Base-by-base conservation (phyloP, 1,140 invertebrate genomes). In the Cotesia typhae region DNA sequence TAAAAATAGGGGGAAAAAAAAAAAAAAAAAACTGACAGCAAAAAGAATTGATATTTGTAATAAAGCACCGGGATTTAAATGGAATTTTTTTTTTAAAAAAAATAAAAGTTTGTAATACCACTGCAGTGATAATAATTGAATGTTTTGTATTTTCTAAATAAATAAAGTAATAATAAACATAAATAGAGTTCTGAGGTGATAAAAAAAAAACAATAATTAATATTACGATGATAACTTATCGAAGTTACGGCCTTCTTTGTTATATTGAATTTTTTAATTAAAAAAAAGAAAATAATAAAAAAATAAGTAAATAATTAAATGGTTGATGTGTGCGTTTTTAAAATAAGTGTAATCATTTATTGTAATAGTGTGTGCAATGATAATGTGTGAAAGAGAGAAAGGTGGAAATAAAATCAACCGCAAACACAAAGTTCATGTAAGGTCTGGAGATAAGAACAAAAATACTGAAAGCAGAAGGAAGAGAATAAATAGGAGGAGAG, bases 201-300 rank as follows among this genome's bases (percentile, higher is more conserved):
- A 66, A 66, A 59, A 71, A 59, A 71, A 41, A 41, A 7, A 41
- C 1, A 41, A 41, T 41, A 41, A 41, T 41, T 41, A 41, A 6
- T 6, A 41, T 41, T 7, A 41, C 41, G 41, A 71, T 55, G 37
- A 66, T 66, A 66, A 66, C 63, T 36, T 71, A 66, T 71, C 65
- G 65, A 59, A 66, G 52, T 71, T 66, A 71, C 57, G 70, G 70
- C 63, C 70, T 66, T 71, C 65, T 66, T 71, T 71, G 66, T 41
- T 7, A 41, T 7, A 41, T 7, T 41, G 3, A 7, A 66, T 63
- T 47, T 53, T 64, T 71, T 52, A 36, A 17, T 47, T 51, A 74
- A 37, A 65, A 14, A 59, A 37, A 71, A 20, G 12, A 53, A 67
- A 14, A 67, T 10, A 52, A 4, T 14, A 3, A 60, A 51, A 12